Conservation (phyloP, 2,113 vertebrate species). For the Cyanistes caeruleus region DNA sequence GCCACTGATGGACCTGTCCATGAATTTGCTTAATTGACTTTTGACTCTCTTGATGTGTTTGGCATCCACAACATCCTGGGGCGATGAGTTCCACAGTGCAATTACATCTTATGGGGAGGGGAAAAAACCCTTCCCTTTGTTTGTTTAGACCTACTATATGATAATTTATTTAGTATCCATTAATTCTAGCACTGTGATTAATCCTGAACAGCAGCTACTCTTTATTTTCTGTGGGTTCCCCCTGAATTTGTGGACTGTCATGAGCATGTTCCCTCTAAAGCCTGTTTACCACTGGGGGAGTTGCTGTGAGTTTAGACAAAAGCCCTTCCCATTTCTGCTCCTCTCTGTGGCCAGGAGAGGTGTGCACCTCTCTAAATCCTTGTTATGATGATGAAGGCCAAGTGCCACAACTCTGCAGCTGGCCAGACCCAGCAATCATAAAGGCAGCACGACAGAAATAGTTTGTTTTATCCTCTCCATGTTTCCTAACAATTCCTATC, state of each 20-base stretch:
- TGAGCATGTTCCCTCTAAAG: neutral
- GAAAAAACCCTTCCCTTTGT: neutral
- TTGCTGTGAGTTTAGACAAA: neutral
- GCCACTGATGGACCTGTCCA: constrained; percentile 12
- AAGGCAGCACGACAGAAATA: neutral
- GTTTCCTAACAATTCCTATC: neutral
- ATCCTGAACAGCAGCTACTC: neutral
- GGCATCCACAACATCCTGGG: constrained; percentile 37
- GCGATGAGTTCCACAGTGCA: constrained; percentile 22
- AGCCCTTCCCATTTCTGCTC: neutral
- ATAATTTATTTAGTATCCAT: constrained; percentile 36
- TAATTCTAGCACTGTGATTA: constrained; percentile 21
- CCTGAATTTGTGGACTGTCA: neutral
- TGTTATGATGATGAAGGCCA: neutral
- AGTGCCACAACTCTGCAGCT: neutral
- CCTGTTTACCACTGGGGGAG: neutral
- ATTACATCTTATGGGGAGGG: neutral
- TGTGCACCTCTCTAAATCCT: neutral
- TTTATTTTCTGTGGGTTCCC: neutral
- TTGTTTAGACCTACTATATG: constrained; percentile 14
- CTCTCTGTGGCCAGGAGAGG: neutral
- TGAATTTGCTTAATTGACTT: constrained; percentile 60
- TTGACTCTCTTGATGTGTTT: constrained; percentile 27
- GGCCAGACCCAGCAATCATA: neutral
- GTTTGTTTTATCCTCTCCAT: neutral